Conservation (phyloP, 2,888 invertebrate species). For the Bruchidius siliquastri region DNA sequence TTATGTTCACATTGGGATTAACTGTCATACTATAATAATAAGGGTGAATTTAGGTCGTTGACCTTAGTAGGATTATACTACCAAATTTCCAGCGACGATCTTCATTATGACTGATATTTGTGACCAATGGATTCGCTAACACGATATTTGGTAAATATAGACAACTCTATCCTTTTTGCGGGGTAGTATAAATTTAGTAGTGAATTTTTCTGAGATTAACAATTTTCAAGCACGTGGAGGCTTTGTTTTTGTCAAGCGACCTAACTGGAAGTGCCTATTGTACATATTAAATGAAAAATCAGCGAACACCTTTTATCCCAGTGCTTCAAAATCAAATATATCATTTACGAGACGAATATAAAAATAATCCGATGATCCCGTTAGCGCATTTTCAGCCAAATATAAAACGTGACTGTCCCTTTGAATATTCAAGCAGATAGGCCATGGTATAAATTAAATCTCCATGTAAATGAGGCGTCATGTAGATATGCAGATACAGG, state of each 20-base stretch:
- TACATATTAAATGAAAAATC: background rate
- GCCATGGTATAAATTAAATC: background rate
- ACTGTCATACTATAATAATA: no score
- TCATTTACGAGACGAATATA: background rate
- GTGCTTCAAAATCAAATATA: background rate
- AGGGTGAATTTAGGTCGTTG: no score
- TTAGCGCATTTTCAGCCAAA: background rate
- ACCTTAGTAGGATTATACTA: no score
- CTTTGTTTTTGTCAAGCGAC: background rate
- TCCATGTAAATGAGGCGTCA: background rate
- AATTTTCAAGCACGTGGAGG: background rate
- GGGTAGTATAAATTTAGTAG: no score
- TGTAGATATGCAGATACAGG: background rate
- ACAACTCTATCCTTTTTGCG: no score
- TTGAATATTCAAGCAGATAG: background rate
- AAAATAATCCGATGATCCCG: background rate
- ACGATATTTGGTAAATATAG: no score
- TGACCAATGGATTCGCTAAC: no score
- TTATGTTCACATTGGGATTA: background rate
- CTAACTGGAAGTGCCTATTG: background rate
- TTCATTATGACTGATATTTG: no score
- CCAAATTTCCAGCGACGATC: no score
- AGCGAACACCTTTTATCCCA: background rate
- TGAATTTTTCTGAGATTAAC: background rate
- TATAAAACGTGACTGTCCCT: background rate